A percentile compares a stretch with the other conserved stretches of the same genome.
These are phyloP conservation scores for Marmota flaviventris DNA, from an alignment of 2,113 vertebrate species.

Conservation along the genomic window DNA sequence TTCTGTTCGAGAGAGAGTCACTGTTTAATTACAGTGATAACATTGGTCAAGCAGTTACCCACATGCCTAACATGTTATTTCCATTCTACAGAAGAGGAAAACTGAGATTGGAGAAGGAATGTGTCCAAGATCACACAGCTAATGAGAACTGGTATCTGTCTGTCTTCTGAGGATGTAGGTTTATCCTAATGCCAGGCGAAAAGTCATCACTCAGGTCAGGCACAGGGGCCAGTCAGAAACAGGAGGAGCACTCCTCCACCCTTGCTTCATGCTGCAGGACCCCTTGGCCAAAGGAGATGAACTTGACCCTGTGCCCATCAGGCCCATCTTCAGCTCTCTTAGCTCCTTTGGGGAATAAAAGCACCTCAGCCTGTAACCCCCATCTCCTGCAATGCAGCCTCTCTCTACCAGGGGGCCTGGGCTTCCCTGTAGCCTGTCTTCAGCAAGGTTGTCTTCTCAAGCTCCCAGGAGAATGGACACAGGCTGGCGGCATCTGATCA, in stretches of 20 bases:
- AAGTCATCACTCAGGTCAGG: background rate
- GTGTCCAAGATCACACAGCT: background rate
- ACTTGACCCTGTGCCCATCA: background rate
- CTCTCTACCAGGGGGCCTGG: background rate
- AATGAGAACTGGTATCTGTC: no score
- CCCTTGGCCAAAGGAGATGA: background rate
- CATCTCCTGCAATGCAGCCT: background rate
- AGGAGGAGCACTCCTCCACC: background rate
- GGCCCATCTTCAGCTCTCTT: background rate
- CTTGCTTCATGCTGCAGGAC: background rate
- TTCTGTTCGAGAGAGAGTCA: background rate
- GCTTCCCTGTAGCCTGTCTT: background rate
- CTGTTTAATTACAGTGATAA: background rate
- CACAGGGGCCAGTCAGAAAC: background rate
- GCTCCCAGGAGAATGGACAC: background rate
- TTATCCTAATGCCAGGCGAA: no score
- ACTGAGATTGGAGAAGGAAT: background rate
- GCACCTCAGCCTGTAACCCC: background rate
- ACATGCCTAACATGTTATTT: background rate
- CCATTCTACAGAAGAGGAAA: background rate
- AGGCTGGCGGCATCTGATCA: background rate
- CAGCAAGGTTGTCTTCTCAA: background rate
- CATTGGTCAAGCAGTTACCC: background rate
- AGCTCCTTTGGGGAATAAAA: background rate
- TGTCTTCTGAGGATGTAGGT: background rate